Evolutionary conservation across 2,888 invertebrate species (phyloP).

Genomic region (Orchestes rusci): DNA sequence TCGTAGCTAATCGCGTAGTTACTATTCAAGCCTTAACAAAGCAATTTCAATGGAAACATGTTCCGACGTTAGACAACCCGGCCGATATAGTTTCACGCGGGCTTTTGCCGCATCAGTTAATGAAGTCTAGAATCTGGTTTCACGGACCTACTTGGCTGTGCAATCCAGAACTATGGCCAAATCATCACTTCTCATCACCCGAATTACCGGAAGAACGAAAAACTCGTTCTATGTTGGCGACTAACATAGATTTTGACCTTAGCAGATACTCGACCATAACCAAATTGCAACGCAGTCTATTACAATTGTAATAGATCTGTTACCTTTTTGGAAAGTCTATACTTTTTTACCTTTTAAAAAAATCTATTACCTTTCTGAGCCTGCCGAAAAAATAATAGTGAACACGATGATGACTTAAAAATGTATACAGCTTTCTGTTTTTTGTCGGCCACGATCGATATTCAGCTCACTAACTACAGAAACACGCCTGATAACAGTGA

Average conservation of each 20-base stretch:
- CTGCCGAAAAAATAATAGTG: too few species aligned
- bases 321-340: too few species aligned
- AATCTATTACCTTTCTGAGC: too few species aligned
- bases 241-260: neutral
- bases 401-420: too few species aligned
- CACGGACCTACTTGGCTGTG: conserved; percentile 8
- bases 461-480: too few species aligned
- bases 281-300: conserved; percentile 2
- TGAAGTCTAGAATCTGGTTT: conserved; percentile 3
- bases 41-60: conserved; percentile 16
- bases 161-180: conserved; percentile 6
- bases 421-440: too few species aligned
- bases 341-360: too few species aligned
- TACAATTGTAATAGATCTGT: too few species aligned
- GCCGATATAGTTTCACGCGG: too few species aligned
- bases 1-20: conserved; percentile 18
- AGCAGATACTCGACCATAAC: neutral
- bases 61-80: conserved; percentile 11
- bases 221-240: too few species aligned
- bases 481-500: too few species aligned
- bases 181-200: neutral
- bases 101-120: conserved; percentile 7
- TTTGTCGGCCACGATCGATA: too few species aligned
- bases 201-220: conserved; percentile 8
- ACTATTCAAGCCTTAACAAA: conserved; percentile 10